Evolutionary conservation across 1,140 invertebrate genomes (phyloP), one percentile per base, ranked within the genome.

Genomic region (Daktulosphaira vitifoliae): DNA sequence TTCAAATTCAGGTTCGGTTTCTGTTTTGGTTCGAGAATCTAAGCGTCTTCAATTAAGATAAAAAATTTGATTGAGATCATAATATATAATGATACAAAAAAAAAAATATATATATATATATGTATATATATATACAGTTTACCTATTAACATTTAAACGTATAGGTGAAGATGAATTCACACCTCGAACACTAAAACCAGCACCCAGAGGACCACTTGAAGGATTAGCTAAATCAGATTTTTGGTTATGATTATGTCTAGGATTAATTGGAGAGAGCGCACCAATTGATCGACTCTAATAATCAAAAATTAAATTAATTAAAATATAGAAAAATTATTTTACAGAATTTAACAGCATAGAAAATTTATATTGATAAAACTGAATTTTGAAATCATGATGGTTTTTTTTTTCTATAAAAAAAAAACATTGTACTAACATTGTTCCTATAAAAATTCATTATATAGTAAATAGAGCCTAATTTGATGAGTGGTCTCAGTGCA

Each of bases 161-260:
- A 62, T 48, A 22, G 56, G 56, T 8, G 56, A 29, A 38, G 68
- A 39, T 20, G 68, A 64, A 48, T 67, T 67, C 16, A 51, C 53
- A 15, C 66, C 68, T 53, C 67, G 37, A 1, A 65, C 56, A 65
- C 54, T 69, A 49, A 68, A 68, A 13, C 65, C 54, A 20, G 65
- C 42, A 18, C 39, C 26, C 22, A 68, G 38, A 8, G 56, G 56
- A 42, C 66, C 46, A 42, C 38, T 68, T 15, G 68, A 69, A 8
- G 67, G 64, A 26, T 49, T 56, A n/a, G 67, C 33, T 15, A 66
- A 26, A 33, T 69, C 68, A 11, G 68, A 66, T 26, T 50, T 50
- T 42, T 65, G 53, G 9, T 62, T 66, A 2, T 48, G 42, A 0
- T 9, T 0, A 39, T 51, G 39, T 46, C 39, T 66, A 9, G 56